Evolutionary conservation across 2,113 vertebrate species (phyloP), one percentile per base, ranked within the genome.

Genomic region (Oryzias curvinotus): DNA sequence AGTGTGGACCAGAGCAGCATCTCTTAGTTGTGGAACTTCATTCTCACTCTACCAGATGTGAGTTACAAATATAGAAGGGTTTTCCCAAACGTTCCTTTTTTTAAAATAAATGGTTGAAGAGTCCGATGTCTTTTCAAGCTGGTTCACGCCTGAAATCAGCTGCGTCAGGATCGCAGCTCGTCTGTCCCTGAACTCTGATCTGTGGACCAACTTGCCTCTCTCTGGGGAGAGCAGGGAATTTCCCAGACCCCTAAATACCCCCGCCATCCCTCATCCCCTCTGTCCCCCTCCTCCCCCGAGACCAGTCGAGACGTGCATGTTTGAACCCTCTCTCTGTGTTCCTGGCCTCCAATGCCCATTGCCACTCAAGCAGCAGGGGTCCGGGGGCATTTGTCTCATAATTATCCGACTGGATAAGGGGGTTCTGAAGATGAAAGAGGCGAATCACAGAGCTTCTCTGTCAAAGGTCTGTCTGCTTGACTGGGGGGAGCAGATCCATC

Each of bases 401-500:
- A 89, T 91, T 91, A 91, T 90, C 87, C 70, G 65, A 83, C 80
- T 85, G 85, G 67, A 79, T 69, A 17, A 80, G 86, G 79, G 77
- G 81, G 78, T 81, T 77, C 74, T 75, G 75, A 77, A 89, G 84
- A 86, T 85, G 83, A 90, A 90, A 89, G 86, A 81, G 81, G 74
- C 77, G 68, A 87, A 87, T 85, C 82, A 87, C 86, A 91, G 82
- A 86, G 85, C 81, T 87, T 74, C 86, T 83, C 88, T 88, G 88
- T 89, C 89, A 90, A 90, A 90, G 86, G 89, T 88, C 86, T 90
- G 85, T 85, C 74, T 92, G 90, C 82, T 90, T 90, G 89, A 81
- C 88, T 85, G 89, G 85, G 90, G 90, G 90, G 85, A 84, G 77
- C 79, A 68, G 77, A 82, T 81, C 80, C 67, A 78, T 85, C 83